Percentiles rank a stretch among this genome's conserved stretches.
These are phyloP conservation scores for Cheilosia vernalis DNA, from an alignment of 2,888 invertebrate genomes.

Conservation along the genomic window DNA sequence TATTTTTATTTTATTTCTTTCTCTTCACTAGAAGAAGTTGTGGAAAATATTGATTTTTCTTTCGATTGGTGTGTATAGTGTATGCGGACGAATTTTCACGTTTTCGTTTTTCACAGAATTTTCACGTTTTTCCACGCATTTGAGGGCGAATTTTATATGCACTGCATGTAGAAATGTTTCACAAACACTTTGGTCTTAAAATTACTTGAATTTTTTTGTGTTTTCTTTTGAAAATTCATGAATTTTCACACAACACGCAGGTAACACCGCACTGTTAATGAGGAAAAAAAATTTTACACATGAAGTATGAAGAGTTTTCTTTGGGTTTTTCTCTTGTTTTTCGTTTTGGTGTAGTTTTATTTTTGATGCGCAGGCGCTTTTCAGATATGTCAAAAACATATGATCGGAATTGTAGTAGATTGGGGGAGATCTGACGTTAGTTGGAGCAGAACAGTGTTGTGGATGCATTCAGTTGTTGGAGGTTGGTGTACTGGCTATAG, in stretches of 20 bases:
- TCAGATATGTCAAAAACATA: conserved; percentile 59
- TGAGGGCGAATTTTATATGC: conserved; percentile 16
- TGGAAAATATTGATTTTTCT: conserved; percentile 72
- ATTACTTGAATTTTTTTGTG: conserved; percentile 14
- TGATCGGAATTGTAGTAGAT: conserved; percentile 62
- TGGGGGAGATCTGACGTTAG: conserved; percentile 12
- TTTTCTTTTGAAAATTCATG: conserved; percentile 60
- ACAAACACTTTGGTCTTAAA: conserved; percentile 9
- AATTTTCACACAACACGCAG: conserved; percentile 45
- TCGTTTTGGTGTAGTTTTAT: conserved; percentile 36
- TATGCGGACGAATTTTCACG: conserved; percentile 6
- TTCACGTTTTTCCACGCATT: conserved; percentile 57
- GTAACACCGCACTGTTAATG: conserved; percentile 56
- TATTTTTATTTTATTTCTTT: not conserved
- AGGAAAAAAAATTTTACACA: conserved; percentile 36
- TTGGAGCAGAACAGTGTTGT: conserved; percentile 36
- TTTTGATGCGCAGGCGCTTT: conserved; percentile 58
- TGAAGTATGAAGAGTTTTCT: conserved; percentile 27
- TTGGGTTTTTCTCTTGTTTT: conserved; percentile 35
- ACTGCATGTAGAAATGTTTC: not conserved
- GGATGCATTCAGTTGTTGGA: not conserved
- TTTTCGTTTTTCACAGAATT: conserved; percentile 40
- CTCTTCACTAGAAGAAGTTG: conserved; percentile 37
- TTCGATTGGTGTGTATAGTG: conserved; percentile 35
- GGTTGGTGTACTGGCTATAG: conserved; percentile 16